Evolutionary conservation across 2,113 vertebrate genomes (phyloP).

Genomic region (Eretmochelys imbricata): DNA sequence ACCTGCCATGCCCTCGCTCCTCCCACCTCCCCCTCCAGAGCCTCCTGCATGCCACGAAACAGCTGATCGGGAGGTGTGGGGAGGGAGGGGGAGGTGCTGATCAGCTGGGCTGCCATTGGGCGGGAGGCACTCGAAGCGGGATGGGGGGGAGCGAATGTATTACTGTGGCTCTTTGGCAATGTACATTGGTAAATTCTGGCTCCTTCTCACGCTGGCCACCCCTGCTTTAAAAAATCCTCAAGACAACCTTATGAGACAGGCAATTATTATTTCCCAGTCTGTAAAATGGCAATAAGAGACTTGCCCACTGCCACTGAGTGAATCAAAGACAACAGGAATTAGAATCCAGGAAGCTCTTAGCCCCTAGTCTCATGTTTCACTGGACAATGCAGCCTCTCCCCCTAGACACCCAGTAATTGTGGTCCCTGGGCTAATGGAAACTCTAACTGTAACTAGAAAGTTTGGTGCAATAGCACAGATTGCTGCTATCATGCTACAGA

Average conservation of each 20-base stretch:
- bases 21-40: too few relatives aligned
- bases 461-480: constrained; percentile 1
- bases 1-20: too few relatives aligned
- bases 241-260: not conserved
- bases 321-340: not conserved
- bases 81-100: too few relatives aligned
- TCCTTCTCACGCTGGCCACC: too few relatives aligned
- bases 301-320: not conserved
- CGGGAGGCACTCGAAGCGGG: too few relatives aligned
- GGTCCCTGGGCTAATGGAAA: constrained; percentile 42
- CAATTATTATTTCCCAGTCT: not conserved
- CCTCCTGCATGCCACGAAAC: too few relatives aligned
- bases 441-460: not conserved
- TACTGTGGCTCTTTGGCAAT: too few relatives aligned
- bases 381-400: not conserved
- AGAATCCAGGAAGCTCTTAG: not conserved
- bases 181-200: too few relatives aligned
- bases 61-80: too few relatives aligned
- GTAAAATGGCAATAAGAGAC: not conserved
- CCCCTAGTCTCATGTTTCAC: not conserved
- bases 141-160: too few relatives aligned
- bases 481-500: not conserved
- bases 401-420: not conserved
- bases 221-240: not conserved
- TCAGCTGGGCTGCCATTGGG: too few relatives aligned